Evolutionary conservation across 2,888 invertebrate genomes (phyloP), one percentile per base, ranked within the genome.

Genomic region (Tinea semifulvella): DNA sequence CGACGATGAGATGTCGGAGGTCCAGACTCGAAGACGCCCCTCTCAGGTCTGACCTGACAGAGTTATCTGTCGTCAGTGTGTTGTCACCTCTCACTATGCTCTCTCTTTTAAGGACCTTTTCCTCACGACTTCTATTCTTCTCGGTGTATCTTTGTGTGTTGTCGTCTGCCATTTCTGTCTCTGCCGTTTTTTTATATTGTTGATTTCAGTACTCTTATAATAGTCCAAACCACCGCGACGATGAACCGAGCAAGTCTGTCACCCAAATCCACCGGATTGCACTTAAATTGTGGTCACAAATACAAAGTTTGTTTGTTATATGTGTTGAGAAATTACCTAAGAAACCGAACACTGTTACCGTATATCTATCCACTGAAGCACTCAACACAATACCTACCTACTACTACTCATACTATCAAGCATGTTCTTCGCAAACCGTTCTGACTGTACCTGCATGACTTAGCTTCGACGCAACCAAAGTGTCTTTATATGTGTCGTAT

Each of bases 1-100:
- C 67, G 89, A 89, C 67, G 90, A 90, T 57, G 81, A 82, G 65
- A 74, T 79, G 55, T 60, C 69, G 51, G 59, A 71, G 62, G 71
- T 66, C 52, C 75, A 71, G 60, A 74, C 73, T 57, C 68, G 52
- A 39, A 46, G 52, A n/a, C 39, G 43, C 7, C 44, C 52, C 22
- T 48, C 69, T 64, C 81, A 82, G 79, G 81, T 80, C 79, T 79
- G 81, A 69, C 67, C 70, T 69, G 67, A 61, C 68, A 76, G 73
- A 68, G 75, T 71, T 74, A 72, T 81, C 79, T 75, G 71, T 69
- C 74, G 68, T 71, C 61, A 44, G 16, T 22, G 36, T 77, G 77
- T 76, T 73, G 69, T 73, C 77, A 79, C 77, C 71, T 57, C 54
- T 75, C 77, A 76, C 76, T 76, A 61, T 72, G 68, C 76, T 73